These are phyloP conservation scores for Holothuria scabra DNA, from an alignment of 53 echinoderm and acorn worm species.

Conservation along the genomic window DNA sequence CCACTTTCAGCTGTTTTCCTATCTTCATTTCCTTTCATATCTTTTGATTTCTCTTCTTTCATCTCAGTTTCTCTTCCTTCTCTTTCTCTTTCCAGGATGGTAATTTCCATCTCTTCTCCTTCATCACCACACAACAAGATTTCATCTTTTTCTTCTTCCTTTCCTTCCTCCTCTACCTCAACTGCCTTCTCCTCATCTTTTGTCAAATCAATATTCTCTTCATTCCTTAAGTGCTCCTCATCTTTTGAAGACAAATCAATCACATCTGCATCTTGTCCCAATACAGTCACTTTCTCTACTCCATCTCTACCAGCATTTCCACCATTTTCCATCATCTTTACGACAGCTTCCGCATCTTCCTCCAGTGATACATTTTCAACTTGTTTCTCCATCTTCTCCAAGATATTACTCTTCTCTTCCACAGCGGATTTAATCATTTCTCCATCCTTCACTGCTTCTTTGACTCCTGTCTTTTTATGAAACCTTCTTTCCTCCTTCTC, in stretches of 20 bases:
- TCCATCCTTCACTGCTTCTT: no score
- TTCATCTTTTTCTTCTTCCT: background rate
- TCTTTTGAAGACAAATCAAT: conserved; percentile 30
- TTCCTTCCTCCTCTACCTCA: conserved; percentile 6
- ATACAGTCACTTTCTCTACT: background rate
- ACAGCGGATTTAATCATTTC: no score
- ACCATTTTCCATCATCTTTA: no score
- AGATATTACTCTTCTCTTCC: no score
- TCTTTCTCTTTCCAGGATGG: background rate
- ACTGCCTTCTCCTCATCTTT: background rate
- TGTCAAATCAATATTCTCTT: background rate
- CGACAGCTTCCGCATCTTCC: background rate
- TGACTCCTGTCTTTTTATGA: no score
- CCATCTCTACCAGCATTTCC: conserved; percentile 2
- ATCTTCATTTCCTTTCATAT: background rate
- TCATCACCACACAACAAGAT: background rate
- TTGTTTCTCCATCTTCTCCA: no score
- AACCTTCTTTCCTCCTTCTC: background rate
- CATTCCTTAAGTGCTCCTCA: background rate
- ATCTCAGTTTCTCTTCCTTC: conserved; percentile 13
- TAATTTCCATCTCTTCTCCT: background rate
- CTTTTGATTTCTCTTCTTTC: conserved; percentile 26
- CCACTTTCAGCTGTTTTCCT: background rate
- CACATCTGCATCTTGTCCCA: conserved; percentile 18
- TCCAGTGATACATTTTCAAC: background rate